Conservation (phyloP, 2,797 vertebrate genomes). For the Carduelis carduelis region DNA sequence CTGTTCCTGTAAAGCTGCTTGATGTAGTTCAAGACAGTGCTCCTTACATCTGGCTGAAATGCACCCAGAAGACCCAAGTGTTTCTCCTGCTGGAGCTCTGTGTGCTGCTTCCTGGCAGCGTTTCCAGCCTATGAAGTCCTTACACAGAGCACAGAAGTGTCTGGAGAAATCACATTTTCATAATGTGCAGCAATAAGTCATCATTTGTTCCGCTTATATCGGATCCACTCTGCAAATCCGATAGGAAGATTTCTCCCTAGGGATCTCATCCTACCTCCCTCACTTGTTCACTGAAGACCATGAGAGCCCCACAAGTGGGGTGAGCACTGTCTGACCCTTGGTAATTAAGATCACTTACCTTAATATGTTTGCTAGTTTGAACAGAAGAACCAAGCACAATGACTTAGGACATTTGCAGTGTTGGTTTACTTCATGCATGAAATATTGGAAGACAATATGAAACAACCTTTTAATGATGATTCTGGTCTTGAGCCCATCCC, state of each 20-base stretch:
- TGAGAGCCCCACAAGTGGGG: conserved; percentile 24
- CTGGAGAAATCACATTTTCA: conserved; percentile 57
- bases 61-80: neutral
- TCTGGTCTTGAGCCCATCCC: neutral
- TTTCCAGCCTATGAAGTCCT: neutral
- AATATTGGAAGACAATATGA: conserved; percentile 6
- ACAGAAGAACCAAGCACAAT: conserved; percentile 21
- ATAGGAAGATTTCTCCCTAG: conserved; percentile 49
- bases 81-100: neutral
- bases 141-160: neutral
- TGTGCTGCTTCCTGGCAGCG: neutral
- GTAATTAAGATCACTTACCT: conserved; percentile 69
- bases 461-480: neutral
- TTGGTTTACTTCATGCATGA: conserved; percentile 48
- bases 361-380: conserved; percentile 56
- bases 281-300: conserved; percentile 17
- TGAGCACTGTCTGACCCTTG: conserved; percentile 57
- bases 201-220: conserved; percentile 48
- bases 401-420: conserved; percentile 21
- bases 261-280: conserved; percentile 11
- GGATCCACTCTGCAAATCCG: conserved; percentile 40
- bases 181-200: conserved; percentile 40
- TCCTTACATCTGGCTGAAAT: neutral
- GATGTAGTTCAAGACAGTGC: rapidly evolving
- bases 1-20: neutral